Conservation (phyloP, 2,888 invertebrate species). For the Mycogona germanica region DNA sequence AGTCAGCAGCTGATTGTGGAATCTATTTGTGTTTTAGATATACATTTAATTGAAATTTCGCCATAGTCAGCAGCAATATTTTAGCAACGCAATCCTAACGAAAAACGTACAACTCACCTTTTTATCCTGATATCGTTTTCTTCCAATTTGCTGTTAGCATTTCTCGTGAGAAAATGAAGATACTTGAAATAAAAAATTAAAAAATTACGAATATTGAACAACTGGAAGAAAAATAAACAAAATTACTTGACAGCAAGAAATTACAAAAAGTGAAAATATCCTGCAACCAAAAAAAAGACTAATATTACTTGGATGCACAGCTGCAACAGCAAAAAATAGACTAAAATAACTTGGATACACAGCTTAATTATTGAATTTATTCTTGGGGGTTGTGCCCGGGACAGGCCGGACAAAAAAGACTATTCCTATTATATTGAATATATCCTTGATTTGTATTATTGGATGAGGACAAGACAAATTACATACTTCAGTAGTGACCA, state of each 20-base stretch:
- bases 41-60: too few relatives aligned
- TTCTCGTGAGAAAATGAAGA: slow-evolving; percentile 28
- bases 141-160: slow-evolving; percentile 29
- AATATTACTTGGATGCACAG: too few relatives aligned
- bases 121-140: slow-evolving; percentile 25
- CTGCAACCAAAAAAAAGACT: too few relatives aligned
- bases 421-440: too few relatives aligned
- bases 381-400: too few relatives aligned
- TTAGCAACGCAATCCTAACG: neutral
- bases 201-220: slow-evolving; percentile 6
- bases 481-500: slow-evolving; percentile 34
- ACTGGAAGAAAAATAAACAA: neutral
- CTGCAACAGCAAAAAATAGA: too few relatives aligned
- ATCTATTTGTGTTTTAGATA: too few relatives aligned
- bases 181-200: slow-evolving; percentile 30
- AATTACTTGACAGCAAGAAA: neutral
- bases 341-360: too few relatives aligned
- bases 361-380: too few relatives aligned
- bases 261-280: too few relatives aligned
- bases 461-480: neutral
- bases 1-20: too few relatives aligned
- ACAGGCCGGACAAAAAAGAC: too few relatives aligned
- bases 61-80: neutral
- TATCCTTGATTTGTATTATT: neutral
- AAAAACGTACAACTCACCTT: slow-evolving; percentile 10